Evolutionary conservation across 2,888 invertebrate species (phyloP).

Genomic region (Pristionchus japonicus): DNA sequence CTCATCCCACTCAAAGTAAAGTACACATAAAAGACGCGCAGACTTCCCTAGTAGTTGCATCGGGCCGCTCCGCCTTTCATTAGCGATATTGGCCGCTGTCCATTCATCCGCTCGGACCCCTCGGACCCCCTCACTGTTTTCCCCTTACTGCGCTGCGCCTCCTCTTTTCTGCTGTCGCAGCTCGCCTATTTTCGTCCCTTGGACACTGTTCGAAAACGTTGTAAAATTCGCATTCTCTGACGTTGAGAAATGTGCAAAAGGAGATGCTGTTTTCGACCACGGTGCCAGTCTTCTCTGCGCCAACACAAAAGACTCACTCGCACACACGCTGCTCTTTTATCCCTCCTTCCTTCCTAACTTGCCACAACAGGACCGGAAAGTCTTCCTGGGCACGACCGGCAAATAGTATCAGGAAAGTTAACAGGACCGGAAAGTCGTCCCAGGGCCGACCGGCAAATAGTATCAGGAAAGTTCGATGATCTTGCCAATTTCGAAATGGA

Average conservation of each 20-base stretch:
- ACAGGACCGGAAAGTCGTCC: background rate
- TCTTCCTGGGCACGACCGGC: background rate
- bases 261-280: background rate
- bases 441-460: background rate
- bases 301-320: background rate
- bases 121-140: conserved; percentile 1
- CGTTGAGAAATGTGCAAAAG: background rate
- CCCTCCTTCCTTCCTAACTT: background rate
- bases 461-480: background rate
- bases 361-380: background rate
- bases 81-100: conserved; percentile 20
- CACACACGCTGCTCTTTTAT: too few relatives aligned
- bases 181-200: background rate
- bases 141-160: background rate
- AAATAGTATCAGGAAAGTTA: background rate
- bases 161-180: background rate
- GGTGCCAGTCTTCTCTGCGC: background rate
- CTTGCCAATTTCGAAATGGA: conserved; percentile 12
- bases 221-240: too few relatives aligned
- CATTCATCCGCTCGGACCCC: background rate
- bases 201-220: background rate
- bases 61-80: background rate
- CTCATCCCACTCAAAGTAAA: background rate
- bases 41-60: background rate
- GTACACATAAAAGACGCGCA: background rate